Percentiles rank a stretch among this genome's conserved stretches.
Evolutionary conservation across 37 sponge, comb jelly and placozoan species (phyloP).

Genomic region (Geodia barretti): DNA sequence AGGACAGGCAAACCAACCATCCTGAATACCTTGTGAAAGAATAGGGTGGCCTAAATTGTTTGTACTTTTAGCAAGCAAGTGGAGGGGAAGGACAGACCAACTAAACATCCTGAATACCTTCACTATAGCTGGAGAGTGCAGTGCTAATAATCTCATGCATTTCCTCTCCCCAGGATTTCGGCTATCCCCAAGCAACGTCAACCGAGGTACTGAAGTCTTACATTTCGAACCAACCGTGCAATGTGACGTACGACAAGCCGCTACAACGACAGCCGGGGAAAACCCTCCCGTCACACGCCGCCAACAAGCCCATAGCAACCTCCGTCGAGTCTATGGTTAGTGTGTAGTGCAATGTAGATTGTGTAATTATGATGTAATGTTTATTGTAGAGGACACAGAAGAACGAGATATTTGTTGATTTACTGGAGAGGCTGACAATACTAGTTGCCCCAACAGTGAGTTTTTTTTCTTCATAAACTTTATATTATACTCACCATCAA

Average conservation of each 20-base stretch:
- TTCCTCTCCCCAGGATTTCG: conserved; percentile 74
- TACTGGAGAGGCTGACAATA: conserved; percentile 89
- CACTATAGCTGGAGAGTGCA: background rate
- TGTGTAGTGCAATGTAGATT: background rate
- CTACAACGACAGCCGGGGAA: background rate
- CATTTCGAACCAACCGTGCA: conserved; percentile 78
- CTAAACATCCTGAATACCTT: too few relatives aligned
- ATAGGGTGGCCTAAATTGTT: too few relatives aligned
- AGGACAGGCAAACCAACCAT: too few relatives aligned
- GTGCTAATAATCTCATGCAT: background rate
- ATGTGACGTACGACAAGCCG: conserved; percentile 51
- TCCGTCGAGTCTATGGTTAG: conserved; percentile 73
- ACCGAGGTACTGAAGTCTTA: conserved; percentile 93
- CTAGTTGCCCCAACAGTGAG: conserved; percentile 85
- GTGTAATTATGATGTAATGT: background rate
- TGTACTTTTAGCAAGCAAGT: too few relatives aligned
- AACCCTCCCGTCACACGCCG: conserved; percentile 80
- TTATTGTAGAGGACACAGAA: conserved; percentile 54
- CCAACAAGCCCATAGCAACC: conserved; percentile 85
- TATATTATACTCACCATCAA: background rate
- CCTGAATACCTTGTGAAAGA: too few relatives aligned
- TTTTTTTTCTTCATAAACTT: background rate
- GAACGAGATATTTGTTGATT: conserved; percentile 93
- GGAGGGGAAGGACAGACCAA: too few relatives aligned
- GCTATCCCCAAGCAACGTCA: conserved; percentile 88